phyloP scores from a whole-genome alignment of 2,797 vertebrate genomes.

The Pangasius macronema region DNA sequence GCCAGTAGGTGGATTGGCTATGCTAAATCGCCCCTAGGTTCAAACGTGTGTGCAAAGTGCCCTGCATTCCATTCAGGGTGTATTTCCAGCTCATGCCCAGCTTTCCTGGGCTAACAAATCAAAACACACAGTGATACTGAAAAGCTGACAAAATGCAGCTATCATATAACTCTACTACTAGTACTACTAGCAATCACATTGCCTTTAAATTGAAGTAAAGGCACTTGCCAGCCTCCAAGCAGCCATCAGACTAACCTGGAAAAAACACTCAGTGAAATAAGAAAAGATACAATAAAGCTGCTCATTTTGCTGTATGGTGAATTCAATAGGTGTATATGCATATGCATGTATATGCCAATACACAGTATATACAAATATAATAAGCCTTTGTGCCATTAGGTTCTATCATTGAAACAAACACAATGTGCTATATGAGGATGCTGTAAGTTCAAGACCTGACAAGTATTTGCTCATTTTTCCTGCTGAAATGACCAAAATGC shows the following conservation, averaged over 20 bases:
- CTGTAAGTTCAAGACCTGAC: not conserved
- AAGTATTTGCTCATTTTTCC: not conserved
- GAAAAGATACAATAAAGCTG: not conserved
- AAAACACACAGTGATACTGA: not conserved
- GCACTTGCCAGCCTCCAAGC: not conserved
- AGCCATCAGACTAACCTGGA: not conserved
- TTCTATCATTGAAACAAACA: not conserved
- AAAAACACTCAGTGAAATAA: not conserved
- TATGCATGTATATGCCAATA: too few relatives aligned
- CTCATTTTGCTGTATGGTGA: not conserved
- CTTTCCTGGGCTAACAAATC: not conserved
- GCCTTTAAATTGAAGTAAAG: not conserved
- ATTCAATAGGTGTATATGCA: not conserved
- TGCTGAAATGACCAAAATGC: not conserved
- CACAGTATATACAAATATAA: not conserved
- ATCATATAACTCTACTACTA: not conserved
- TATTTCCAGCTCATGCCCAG: not conserved
- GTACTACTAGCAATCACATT: not conserved
- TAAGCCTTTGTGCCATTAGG: not conserved
- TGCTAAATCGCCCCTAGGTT: not conserved
- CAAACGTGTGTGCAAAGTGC: not conserved
- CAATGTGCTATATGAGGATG: not conserved
- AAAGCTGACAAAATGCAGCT: constrained; percentile 3
- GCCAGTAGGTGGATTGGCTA: not conserved
- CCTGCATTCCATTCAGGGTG: not conserved